Conservation (phyloP, 2,113 vertebrate genomes). For the Orycteropus afer region DNA sequence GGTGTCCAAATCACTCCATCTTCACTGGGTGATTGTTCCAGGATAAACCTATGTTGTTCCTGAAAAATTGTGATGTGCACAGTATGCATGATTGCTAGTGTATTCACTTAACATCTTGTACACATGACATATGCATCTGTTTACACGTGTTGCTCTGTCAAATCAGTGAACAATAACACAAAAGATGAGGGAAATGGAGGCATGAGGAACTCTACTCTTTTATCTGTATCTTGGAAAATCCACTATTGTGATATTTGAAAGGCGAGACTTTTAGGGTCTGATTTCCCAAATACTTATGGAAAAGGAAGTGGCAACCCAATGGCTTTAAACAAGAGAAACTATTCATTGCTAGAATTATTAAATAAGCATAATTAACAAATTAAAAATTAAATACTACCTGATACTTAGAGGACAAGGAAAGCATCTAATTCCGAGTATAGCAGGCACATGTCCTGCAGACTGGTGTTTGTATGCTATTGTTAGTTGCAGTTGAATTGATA, state of each 20-base stretch:
- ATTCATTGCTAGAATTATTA: neutral
- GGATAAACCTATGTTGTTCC: constrained; percentile 57
- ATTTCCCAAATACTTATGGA: neutral
- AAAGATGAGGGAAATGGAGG: constrained; percentile 73
- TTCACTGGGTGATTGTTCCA: neutral
- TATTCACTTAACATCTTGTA: constrained; percentile 81
- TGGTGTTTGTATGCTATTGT: neutral
- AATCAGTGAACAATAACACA: constrained; percentile 78
- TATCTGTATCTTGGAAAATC: constrained; percentile 67
- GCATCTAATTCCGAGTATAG: neutral
- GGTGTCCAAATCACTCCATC: neutral
- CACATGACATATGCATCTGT: constrained; percentile 78
- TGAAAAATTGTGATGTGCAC: constrained; percentile 67
- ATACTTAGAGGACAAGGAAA: neutral
- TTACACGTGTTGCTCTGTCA: constrained; percentile 82
- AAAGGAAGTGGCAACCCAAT: neutral
- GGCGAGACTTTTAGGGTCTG: neutral
- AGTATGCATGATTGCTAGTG: constrained; percentile 75
- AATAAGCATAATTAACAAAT: neutral
- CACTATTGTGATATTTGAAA: neutral
- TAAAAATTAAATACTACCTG: neutral
- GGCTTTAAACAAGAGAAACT: neutral
- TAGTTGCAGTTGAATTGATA: too few relatives aligned
- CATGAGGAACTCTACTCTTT: constrained; percentile 59
- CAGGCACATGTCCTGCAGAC: neutral